phyloP scores from a whole-genome alignment of 2,797 vertebrate species.

The Hemitrygon akajei region DNA sequence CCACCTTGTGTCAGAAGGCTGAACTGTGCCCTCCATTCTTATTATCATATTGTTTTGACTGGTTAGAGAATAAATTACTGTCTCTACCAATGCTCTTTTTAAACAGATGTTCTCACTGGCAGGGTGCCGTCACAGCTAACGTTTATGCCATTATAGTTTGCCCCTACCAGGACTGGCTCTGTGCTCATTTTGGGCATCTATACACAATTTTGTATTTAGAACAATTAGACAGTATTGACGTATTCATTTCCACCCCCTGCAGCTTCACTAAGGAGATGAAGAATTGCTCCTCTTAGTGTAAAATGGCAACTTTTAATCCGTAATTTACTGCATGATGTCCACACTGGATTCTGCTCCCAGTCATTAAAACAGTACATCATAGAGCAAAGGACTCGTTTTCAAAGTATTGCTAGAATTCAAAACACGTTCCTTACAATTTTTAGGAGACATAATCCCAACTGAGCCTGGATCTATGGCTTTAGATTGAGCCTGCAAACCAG shows the following conservation, averaged over 20 bases:
- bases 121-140: neutral
- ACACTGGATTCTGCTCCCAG: too few species aligned
- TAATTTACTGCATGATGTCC: too few species aligned
- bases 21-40: slow-evolving; percentile 13
- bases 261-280: neutral
- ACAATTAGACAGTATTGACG: slow-evolving; percentile 12
- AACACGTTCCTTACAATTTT: neutral
- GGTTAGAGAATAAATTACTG: slow-evolving; percentile 21
- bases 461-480: neutral
- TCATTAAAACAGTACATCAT: neutral
- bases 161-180: slow-evolving; percentile 6
- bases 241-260: neutral
- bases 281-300: neutral
- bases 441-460: neutral
- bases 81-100: slow-evolving; percentile 13
- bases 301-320: neutral
- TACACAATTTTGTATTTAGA: slow-evolving; percentile 4
- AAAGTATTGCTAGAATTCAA: neutral
- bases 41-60: slow-evolving; percentile 23
- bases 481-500: neutral
- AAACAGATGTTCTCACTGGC: neutral
- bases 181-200: neutral
- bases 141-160: neutral
- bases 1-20: slow-evolving; percentile 8
- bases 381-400: neutral